Percentiles rank a stretch among this genome's conserved stretches.
Conservation (phyloP, 2,113 vertebrate species). For the Megaceryle maxima region DNA sequence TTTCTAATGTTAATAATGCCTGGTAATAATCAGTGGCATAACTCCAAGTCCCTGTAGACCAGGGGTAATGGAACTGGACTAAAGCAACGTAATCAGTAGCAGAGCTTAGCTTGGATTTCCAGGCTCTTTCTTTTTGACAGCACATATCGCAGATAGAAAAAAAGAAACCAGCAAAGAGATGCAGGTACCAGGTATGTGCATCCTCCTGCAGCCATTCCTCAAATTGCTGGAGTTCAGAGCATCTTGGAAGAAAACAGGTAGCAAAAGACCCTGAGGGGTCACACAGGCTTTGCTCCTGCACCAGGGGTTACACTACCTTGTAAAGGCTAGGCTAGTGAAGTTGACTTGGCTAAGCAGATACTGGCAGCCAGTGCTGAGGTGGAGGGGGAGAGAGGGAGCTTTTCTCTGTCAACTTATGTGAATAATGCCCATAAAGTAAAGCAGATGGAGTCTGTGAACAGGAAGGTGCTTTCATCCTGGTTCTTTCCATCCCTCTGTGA, state of each 20-base stretch:
- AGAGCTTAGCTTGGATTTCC: neutral
- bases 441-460: neutral
- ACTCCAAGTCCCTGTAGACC: neutral
- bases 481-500: neutral
- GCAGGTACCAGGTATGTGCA: neutral
- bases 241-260: neutral
- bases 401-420: neutral
- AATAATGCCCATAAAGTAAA: neutral
- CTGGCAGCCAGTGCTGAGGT: neutral
- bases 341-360: neutral
- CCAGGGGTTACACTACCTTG: neutral
- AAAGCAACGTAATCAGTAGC: neutral
- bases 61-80: neutral
- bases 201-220: neutral
- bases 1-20: slow-evolving; percentile 11
- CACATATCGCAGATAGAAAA: neutral
- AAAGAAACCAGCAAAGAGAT: neutral
- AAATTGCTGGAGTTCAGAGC: neutral
- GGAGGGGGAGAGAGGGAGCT: neutral
- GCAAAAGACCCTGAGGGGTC: neutral
- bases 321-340: neutral
- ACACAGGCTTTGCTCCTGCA: neutral
- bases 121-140: neutral
- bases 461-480: neutral
- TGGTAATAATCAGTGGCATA: neutral